Evolutionary conservation across 2,113 vertebrate species (phyloP).

Genomic region (Ahaetulla prasina): DNA sequence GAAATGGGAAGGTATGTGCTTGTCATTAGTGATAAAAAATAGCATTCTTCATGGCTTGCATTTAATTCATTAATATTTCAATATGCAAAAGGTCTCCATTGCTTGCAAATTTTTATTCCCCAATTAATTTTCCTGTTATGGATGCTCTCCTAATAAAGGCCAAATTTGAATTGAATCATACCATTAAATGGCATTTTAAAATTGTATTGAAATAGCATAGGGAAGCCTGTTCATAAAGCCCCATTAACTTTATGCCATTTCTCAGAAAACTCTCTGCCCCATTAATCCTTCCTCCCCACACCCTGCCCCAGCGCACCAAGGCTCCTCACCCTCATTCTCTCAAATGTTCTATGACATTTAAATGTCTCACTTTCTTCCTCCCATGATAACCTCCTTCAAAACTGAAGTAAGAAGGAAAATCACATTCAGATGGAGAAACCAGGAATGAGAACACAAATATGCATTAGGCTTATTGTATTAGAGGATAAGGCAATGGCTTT

Average conservation of each 20-base stretch:
- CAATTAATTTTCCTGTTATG: constrained; percentile 54
- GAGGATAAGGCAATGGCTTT: constrained; percentile 22
- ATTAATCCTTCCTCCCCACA: constrained; percentile 14
- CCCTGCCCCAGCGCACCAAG: background rate
- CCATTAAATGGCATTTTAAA: constrained; percentile 44
- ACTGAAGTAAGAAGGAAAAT: constrained; percentile 19
- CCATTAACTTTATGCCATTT: constrained; percentile 31
- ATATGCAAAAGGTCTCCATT: constrained; percentile 40
- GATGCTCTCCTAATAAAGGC: constrained; percentile 51
- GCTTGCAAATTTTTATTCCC: constrained; percentile 35
- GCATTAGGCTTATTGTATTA: constrained; percentile 11
- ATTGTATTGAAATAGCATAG: constrained; percentile 9
- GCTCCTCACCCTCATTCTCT: constrained; percentile 15
- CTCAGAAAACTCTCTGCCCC: constrained; percentile 13
- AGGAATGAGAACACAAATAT: background rate
- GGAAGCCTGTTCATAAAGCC: constrained; percentile 12
- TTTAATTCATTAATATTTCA: constrained; percentile 34
- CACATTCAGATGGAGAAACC: background rate
- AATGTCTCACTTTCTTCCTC: constrained; percentile 35
- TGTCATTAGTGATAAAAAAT: constrained; percentile 22
- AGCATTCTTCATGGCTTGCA: constrained; percentile 21
- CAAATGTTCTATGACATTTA: constrained; percentile 50
- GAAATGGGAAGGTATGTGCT: background rate
- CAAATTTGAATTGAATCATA: constrained; percentile 45
- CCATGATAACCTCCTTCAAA: background rate